Percentiles rank a stretch among this genome's conserved stretches.
Conservation (phyloP, 1,140 invertebrate species). For the silkworm (Bombyx mori) region DNA sequence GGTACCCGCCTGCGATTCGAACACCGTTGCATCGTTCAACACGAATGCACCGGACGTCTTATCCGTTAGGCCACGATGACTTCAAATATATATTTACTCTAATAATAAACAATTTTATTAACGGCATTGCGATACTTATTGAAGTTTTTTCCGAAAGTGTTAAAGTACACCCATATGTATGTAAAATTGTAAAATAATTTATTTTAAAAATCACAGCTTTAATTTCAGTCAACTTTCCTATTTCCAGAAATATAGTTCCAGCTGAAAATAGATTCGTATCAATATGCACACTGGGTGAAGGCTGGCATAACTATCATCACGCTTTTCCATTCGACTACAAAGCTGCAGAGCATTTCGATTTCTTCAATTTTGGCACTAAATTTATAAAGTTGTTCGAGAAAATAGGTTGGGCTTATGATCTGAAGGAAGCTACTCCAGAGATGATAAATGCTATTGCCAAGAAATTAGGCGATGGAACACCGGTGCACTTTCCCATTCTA, state of each 20-base stretch:
- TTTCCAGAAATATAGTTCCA: constrained; percentile 71
- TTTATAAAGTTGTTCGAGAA: constrained; percentile 67
- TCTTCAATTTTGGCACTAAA: constrained; percentile 63
- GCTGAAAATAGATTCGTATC: constrained; percentile 73
- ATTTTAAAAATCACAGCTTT: not conserved
- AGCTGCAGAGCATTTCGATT: constrained; percentile 78
- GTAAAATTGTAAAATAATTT: not conserved
- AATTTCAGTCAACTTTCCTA: not conserved
- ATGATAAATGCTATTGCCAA: constrained; percentile 53
- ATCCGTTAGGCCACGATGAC: no score
- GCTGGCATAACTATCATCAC: constrained; percentile 94
- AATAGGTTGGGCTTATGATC: constrained; percentile 78
- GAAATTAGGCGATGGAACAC: constrained; percentile 51
- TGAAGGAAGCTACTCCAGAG: constrained; percentile 58
- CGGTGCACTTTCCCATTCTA: constrained; percentile 36
- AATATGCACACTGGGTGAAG: constrained; percentile 73
- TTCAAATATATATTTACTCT: not conserved
- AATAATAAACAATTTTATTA: not conserved
- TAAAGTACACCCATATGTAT: not conserved
- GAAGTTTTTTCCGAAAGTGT: no score
- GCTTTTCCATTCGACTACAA: constrained; percentile 92
- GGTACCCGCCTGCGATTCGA: no score
- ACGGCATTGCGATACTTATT: not conserved
- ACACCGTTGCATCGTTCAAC: no score
- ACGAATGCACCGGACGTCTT: no score